These are phyloP conservation scores for Coptotermes formosanus DNA, from an alignment of 1,140 invertebrate genomes.

Conservation along the genomic window DNA sequence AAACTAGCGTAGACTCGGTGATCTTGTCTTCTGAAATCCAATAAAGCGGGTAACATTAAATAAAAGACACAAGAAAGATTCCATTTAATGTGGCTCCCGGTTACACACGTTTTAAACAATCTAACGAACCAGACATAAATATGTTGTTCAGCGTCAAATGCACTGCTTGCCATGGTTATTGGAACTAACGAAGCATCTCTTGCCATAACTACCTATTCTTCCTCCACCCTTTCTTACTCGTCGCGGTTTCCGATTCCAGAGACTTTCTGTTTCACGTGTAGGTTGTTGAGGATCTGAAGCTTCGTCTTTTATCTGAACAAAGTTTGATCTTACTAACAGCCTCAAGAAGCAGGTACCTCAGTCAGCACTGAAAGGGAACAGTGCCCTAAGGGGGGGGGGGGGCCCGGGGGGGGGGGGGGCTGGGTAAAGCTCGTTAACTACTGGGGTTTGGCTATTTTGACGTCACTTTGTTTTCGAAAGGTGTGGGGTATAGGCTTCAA, in stretches of 20 bases:
- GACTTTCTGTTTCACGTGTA: background rate
- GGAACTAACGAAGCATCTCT: conserved; percentile 29
- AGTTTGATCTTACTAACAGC: background rate
- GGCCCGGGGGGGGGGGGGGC: no score
- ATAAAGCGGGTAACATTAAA: background rate
- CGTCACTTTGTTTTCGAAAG: no score
- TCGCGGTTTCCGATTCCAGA: background rate
- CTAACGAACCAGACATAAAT: conserved; percentile 3
- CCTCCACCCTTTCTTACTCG: background rate
- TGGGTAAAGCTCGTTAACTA: background rate
- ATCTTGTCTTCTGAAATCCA: background rate
- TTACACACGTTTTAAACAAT: conserved; percentile 8
- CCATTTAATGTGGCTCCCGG: background rate
- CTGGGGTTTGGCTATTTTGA: no score
- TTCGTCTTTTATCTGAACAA: background rate
- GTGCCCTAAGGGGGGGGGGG: no score
- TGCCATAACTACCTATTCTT: background rate
- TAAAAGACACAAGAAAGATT: background rate
- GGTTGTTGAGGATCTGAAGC: background rate
- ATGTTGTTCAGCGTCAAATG: background rate
- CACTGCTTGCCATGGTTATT: background rate
- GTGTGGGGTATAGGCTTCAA: no score
- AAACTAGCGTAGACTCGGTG: background rate
- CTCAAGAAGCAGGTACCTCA: background rate
- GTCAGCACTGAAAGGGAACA: background rate